A percentile compares a stretch with the other conserved stretches of the same genome.
Evolutionary conservation across 2,113 vertebrate genomes (phyloP).

Genomic region (Chaetodon trifascialis): DNA sequence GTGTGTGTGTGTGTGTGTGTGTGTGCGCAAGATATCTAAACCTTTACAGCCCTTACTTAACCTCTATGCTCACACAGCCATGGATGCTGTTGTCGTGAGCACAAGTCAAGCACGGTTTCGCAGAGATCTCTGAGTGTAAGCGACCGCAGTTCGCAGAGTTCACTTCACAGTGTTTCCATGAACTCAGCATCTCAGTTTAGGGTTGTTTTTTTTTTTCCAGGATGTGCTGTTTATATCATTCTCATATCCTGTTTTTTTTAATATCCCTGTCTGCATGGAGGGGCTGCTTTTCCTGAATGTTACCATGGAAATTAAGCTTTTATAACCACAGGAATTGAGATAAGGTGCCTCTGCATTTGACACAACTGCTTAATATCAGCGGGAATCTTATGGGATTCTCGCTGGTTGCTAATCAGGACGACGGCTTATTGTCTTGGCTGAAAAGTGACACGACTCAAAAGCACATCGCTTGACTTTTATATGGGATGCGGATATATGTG

Average conservation of each 20-base stretch:
- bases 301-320: conserved; percentile 35
- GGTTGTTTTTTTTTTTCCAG: neutral
- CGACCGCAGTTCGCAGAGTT: conserved; percentile 3
- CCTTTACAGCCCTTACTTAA: neutral
- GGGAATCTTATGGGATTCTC: neutral
- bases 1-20: neutral
- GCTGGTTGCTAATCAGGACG: neutral
- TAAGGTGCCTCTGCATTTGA: conserved; percentile 16
- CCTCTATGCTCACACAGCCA: no score
- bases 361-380: conserved; percentile 16
- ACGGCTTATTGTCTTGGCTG: conserved; percentile 8
- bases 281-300: conserved; percentile 18
- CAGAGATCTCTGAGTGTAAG: neutral
- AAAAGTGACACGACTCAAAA: conserved; percentile 16
- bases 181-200: neutral
- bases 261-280: conserved; percentile 8
- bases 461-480: neutral
- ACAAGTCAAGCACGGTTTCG: neutral
- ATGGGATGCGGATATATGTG: neutral
- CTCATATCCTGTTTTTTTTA: conserved; percentile 31
- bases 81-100: no score
- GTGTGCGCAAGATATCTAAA: no score
- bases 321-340: conserved; percentile 23
- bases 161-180: conserved; percentile 4
- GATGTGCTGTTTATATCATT: conserved; percentile 1